Percentiles rank a stretch among this genome's conserved stretches.
phyloP scores from a whole-genome alignment of 1,140 invertebrate genomes.

The Lethocerus indicus region DNA sequence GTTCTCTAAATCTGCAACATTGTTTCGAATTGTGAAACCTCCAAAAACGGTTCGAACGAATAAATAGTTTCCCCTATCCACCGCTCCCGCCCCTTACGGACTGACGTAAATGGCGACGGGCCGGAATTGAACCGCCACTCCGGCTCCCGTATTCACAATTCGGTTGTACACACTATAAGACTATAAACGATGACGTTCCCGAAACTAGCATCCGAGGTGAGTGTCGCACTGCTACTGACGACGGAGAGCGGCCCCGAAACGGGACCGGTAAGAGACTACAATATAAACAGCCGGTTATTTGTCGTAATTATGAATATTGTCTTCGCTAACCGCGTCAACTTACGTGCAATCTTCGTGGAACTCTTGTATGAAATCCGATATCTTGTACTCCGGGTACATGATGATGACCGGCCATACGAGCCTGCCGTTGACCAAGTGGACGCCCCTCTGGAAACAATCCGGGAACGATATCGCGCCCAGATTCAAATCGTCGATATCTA shows the following conservation, averaged over 20 bases:
- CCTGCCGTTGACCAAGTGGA: too few relatives aligned
- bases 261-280: not conserved
- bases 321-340: conserved; percentile 17
- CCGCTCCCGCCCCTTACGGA: not conserved
- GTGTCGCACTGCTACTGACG: not conserved
- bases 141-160: not conserved
- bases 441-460: too few relatives aligned
- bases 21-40: not conserved
- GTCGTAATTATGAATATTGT: not conserved
- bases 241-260: not conserved
- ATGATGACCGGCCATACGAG: conserved; percentile 69
- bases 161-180: not conserved
- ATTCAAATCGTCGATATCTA: too few relatives aligned
- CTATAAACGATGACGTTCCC: not conserved
- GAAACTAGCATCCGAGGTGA: not conserved
- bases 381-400: conserved; percentile 61
- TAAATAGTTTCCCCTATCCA: not conserved
- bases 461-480: too few relatives aligned
- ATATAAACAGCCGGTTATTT: not conserved
- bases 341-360: conserved; percentile 55
- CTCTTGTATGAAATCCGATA: conserved; percentile 52
- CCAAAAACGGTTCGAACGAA: not conserved
- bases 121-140: not conserved
- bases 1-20: conserved; percentile 43
- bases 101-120: not conserved